Percentiles rank a stretch among this genome's conserved stretches.
These are phyloP conservation scores for Frieseomelitta varia DNA, from an alignment of 1,140 invertebrate species.

Conservation along the genomic window DNA sequence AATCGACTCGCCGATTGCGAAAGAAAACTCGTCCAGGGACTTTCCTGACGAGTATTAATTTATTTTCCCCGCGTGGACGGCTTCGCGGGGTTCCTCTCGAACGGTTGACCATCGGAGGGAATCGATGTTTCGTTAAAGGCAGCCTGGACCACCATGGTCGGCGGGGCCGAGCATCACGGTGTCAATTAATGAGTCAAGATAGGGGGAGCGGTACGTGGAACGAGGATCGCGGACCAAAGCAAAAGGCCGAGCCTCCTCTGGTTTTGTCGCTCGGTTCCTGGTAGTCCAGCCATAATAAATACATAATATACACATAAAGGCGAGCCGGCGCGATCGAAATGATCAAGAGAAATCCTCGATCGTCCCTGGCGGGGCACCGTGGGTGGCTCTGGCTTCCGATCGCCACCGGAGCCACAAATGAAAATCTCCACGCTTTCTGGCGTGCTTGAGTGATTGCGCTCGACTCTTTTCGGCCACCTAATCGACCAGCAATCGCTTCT, in stretches of 20 bases:
- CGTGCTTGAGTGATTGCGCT: not conserved
- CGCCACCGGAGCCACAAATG: constrained; percentile 23
- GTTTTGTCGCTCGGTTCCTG: constrained; percentile 79
- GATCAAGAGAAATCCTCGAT: constrained; percentile 73
- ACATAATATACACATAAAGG: constrained; percentile 82
- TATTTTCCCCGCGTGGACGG: constrained; percentile 7
- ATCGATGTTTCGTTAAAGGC: constrained; percentile 69
- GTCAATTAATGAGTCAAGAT: constrained; percentile 78
- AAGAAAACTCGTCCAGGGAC: not conserved
- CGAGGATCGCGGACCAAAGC: constrained; percentile 54
- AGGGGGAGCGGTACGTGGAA: constrained; percentile 59
- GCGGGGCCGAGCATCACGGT: constrained; percentile 72
- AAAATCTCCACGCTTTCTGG: constrained; percentile 56
- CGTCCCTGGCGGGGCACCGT: constrained; percentile 57
- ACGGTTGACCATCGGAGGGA: constrained; percentile 14
- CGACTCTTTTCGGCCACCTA: constrained; percentile 15
- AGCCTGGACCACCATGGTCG: constrained; percentile 77
- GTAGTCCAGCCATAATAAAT: constrained; percentile 80
- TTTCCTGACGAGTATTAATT: not conserved
- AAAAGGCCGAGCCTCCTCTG: constrained; percentile 70
- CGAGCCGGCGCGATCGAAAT: constrained; percentile 78
- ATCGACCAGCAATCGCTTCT: constrained; percentile 1
- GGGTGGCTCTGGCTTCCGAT: constrained; percentile 62
- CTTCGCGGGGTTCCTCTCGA: constrained; percentile 7
- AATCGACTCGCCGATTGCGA: not conserved